Evolutionary conservation across 2,888 invertebrate species (phyloP).

Genomic region (Macrosoma leucophasiata): DNA sequence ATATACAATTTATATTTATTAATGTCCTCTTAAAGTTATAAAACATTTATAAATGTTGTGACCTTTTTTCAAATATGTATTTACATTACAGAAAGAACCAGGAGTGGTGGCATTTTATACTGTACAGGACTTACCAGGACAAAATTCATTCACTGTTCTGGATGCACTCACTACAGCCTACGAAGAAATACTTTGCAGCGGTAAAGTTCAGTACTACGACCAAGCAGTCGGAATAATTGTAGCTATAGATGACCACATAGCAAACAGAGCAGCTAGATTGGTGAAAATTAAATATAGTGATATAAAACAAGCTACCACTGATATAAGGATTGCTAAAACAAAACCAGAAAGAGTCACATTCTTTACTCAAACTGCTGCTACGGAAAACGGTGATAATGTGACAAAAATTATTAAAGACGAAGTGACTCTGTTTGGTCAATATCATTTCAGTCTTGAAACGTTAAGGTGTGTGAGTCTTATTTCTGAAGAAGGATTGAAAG

Average conservation of each 20-base stretch:
- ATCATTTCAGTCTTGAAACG: constrained; percentile 84
- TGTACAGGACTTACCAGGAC: constrained; percentile 80
- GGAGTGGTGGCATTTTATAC: constrained; percentile 79
- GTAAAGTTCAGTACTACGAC: constrained; percentile 38
- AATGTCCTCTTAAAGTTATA: no score
- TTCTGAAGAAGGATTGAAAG: constrained; percentile 80
- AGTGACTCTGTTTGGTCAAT: constrained; percentile 75
- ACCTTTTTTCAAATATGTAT: neutral
- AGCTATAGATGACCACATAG: constrained; percentile 69
- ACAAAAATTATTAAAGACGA: constrained; percentile 63
- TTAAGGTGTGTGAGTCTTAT: constrained; percentile 79
- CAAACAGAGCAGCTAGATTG: constrained; percentile 71
- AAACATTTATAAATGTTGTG: no score
- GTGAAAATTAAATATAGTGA: constrained; percentile 72
- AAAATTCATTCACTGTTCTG: constrained; percentile 74
- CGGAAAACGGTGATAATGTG: constrained; percentile 45
- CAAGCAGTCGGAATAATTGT: constrained; percentile 64
- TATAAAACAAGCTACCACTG: constrained; percentile 40
- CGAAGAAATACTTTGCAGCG: constrained; percentile 59
- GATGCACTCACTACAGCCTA: constrained; percentile 25
- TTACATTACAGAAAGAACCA: constrained; percentile 63
- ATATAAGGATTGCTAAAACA: constrained; percentile 35
- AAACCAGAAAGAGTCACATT: constrained; percentile 30
- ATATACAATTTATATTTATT: no score
- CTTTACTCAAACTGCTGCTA: constrained; percentile 27